Base-by-base conservation (phyloP, 2,113 vertebrate species). In the Catharus fuscescens region DNA sequence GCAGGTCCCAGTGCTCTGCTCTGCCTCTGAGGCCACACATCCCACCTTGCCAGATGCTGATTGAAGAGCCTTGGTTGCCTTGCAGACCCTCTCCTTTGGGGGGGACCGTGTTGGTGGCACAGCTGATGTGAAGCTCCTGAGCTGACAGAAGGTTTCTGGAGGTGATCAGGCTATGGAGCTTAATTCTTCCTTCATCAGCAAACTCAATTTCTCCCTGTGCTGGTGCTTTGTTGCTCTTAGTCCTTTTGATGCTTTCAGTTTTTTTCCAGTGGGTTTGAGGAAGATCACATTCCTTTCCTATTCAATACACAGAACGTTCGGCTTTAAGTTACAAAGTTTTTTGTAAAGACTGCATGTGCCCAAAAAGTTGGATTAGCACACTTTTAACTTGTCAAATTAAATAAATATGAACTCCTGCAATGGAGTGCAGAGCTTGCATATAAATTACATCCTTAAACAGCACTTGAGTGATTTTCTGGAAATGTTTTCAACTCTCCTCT, bases 381-480 rank as follows among this genome's bases (percentile, higher is more conserved):
- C 93, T 88, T 96, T 93, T 95, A 95, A 92, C 86, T 72, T 80
- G 86, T 91, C 88, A 71, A 91, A 96, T 97, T 93, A 96, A 97
- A 96, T 96, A 96, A 96, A 95, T 95, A 96, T 96, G 94, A 97
- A 96, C 96, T 84, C 80, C 73, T 90, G 72, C 94, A 76, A 74
- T 79, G 80, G 69, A 79, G 80, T 91, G 79, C 25, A n/a, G 90
- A 95, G 88, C 93, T 96, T 97, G 96, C 96, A 96, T 96, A 95
- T 96, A 96, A 97, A 96, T 96, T 95, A 96, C 92, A 88, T 96
- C 95, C 95, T 96, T 94, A 97, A 97, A 78, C 92, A 96, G 86
- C 80, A 81, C 88, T 94, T 92, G 88, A 93, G 67, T 92, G 86
- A 86, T 94, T 93, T 93, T 90, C 88, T 93, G 93, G 90, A 94